These are phyloP conservation scores for Maccullochella peelii DNA, from an alignment of 2,113 vertebrate species.

Conservation along the genomic window DNA sequence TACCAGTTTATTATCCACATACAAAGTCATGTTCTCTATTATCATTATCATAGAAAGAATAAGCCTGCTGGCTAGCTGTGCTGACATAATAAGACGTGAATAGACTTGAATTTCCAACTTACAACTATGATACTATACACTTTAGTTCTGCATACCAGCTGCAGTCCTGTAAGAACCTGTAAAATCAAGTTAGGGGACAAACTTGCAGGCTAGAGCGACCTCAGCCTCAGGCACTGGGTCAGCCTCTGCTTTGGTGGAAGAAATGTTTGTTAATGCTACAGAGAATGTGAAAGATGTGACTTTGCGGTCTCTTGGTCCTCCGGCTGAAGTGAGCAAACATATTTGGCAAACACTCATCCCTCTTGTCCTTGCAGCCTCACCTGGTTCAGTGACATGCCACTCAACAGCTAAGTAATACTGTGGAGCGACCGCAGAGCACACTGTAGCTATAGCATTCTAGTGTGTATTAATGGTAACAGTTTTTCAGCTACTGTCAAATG, in stretches of 20 bases:
- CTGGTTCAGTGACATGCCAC: slow-evolving; percentile 27
- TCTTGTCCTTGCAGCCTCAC: slow-evolving; percentile 31
- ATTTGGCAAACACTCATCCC: slow-evolving; percentile 56
- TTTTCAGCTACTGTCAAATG: slow-evolving; percentile 30
- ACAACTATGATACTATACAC: neutral
- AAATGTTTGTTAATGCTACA: slow-evolving; percentile 40
- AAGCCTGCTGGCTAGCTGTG: neutral
- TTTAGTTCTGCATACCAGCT: neutral
- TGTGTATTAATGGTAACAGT: slow-evolving; percentile 29
- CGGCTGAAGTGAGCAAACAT: slow-evolving; percentile 38
- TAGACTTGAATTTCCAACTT: neutral
- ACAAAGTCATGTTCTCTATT: slow-evolving; percentile 23
- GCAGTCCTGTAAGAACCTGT: slow-evolving; percentile 7
- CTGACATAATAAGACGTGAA: slow-evolving; percentile 26
- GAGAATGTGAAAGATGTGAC: slow-evolving; percentile 42
- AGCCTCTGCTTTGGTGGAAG: slow-evolving; percentile 8
- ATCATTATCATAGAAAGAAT: slow-evolving; percentile 14
- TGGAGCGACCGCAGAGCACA: neutral
- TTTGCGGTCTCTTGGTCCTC: slow-evolving; percentile 29
- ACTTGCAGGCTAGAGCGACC: neutral
- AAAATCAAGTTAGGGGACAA: slow-evolving; percentile 39
- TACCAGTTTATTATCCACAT: neutral
- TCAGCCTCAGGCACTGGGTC: slow-evolving; percentile 38
- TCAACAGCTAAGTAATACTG: neutral
- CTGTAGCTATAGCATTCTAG: neutral